phyloP scores from a whole-genome alignment of 2,113 vertebrate genomes.

The Cavia porcellus region DNA sequence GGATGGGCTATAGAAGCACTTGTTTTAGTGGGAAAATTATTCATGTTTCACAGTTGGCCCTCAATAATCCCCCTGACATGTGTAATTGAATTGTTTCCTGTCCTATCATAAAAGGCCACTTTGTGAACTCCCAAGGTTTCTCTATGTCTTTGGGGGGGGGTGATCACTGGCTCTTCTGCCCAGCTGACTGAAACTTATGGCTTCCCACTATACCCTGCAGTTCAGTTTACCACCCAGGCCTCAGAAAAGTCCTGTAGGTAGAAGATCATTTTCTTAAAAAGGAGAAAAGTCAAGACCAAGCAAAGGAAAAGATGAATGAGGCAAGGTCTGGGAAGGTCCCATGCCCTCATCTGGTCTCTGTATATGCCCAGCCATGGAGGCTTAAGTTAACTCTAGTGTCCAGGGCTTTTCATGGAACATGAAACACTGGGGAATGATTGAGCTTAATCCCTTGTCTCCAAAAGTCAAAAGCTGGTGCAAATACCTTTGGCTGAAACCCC shows the following conservation, averaged over 20 bases:
- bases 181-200: background rate
- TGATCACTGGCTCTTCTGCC: background rate
- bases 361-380: background rate
- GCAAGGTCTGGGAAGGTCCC: background rate
- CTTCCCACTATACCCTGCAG: background rate
- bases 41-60: background rate
- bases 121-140: background rate
- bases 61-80: background rate
- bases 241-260: background rate
- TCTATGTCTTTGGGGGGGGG: background rate
- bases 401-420: background rate
- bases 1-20: background rate
- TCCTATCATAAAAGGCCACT: background rate
- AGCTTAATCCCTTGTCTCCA: background rate
- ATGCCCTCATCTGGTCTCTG: too few species aligned
- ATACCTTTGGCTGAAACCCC: background rate
- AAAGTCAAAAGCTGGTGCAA: background rate
- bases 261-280: background rate
- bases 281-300: background rate
- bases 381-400: background rate
- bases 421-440: background rate
- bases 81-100: background rate
- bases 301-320: background rate
- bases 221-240: background rate
- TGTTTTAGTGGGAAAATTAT: background rate